Evolutionary conservation across 1,140 invertebrate species (phyloP).

Genomic region (Drosophila suzukii): DNA sequence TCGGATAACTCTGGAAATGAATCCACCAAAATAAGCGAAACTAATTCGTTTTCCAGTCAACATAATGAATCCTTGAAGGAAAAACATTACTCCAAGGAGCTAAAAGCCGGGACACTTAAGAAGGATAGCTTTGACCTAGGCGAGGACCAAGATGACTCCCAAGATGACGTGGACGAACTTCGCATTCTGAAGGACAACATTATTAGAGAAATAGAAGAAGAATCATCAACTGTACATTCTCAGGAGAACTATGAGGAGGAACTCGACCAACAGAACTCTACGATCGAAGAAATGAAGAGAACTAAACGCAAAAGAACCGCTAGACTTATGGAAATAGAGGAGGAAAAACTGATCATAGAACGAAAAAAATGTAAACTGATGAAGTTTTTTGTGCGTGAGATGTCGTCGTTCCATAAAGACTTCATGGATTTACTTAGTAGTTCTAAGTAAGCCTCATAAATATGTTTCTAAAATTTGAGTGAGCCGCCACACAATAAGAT

Average conservation of each 20-base stretch:
- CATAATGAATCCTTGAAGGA: not conserved
- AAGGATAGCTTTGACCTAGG: not conserved
- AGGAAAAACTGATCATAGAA: constrained; percentile 33
- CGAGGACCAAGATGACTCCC: not conserved
- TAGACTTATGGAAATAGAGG: constrained; percentile 26
- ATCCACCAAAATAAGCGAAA: not conserved
- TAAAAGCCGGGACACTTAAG: not conserved
- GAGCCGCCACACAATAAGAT: not conserved
- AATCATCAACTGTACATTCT: not conserved
- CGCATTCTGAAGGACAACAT: constrained; percentile 2
- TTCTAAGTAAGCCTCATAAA: not conserved
- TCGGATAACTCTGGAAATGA: not conserved
- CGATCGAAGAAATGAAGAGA: not conserved
- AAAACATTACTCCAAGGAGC: not conserved
- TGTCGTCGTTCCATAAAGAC: constrained; percentile 28
- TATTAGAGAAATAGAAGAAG: constrained; percentile 13
- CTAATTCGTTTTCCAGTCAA: not conserved
- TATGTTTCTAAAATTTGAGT: not conserved
- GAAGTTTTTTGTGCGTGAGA: constrained; percentile 28
- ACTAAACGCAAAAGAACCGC: not conserved
- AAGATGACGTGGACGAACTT: constrained; percentile 12
- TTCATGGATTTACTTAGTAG: constrained; percentile 18
- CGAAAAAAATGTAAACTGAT: constrained; percentile 35
- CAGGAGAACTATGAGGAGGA: constrained; percentile 17
- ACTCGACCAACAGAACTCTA: constrained; percentile 16